Conservation (phyloP, 1,140 invertebrate genomes). For the Rhopalosiphum padi region DNA sequence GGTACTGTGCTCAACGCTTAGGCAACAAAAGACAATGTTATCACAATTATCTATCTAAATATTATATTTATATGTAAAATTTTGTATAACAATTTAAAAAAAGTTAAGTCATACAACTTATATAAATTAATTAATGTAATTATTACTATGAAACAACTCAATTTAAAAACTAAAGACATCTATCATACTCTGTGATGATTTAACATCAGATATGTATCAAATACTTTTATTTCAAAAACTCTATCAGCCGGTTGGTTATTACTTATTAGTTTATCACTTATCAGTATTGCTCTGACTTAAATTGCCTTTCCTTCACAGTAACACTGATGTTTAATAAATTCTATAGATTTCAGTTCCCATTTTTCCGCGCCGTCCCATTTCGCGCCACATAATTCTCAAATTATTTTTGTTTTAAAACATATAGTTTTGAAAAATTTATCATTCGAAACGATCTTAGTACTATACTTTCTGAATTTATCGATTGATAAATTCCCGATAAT, state of each 20-base stretch:
- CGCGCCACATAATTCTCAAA: too few species aligned
- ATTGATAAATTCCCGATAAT: too few species aligned
- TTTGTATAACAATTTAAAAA: background rate
- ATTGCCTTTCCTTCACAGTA: background rate
- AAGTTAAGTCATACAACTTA: background rate
- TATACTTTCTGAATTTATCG: background rate
- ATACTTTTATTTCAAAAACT: background rate
- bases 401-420: too few species aligned
- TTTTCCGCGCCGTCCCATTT: too few species aligned
- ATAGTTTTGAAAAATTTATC: background rate
- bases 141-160: background rate
- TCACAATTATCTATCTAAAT: background rate
- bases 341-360: too few species aligned
- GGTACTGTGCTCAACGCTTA: background rate
- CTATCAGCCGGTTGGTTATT: background rate
- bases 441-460: background rate
- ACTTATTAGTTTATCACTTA: background rate
- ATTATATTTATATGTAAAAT: background rate
- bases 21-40: background rate
- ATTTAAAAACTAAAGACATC: background rate
- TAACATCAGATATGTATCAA: background rate
- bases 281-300: background rate
- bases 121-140: background rate
- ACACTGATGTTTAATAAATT: background rate
- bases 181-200: background rate